Evolutionary conservation across 2,113 vertebrate genomes (phyloP), one percentile per base, ranked within the genome.

Genomic region (Steatornis caripensis): DNA sequence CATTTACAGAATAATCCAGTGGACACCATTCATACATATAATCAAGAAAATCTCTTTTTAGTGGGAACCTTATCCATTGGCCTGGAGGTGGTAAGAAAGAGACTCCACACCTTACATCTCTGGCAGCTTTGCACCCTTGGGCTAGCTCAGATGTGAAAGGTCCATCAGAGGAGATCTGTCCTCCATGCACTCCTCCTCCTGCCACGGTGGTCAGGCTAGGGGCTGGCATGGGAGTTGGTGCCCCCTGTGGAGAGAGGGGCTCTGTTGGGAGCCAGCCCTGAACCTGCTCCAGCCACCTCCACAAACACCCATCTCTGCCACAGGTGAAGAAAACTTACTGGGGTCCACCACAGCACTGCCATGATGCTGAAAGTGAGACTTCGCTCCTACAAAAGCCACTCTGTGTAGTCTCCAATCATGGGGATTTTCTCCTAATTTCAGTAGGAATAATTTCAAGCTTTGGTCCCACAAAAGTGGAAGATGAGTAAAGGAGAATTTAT

Each of bases 101-200:
- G 23, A 26, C 16, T 65, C 24, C 36, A 64, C 0, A 3, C 4
- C 9, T 37, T 65, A 16, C 26, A 10, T 20, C 21, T 76, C 66
- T 34, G 64, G 15, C 23, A 75, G 34, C 32, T 72, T 53, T 76
- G 27, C 3, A 19, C 8, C 10, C 15, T 37, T 27, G 21, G 49
- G 49, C 49, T 51, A 51, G 49, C 49, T 51, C 24, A 51, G 22
- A 26, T 24, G 12, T 51, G 23, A 12, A 51, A 51, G 49, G 18
- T 75, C n/a, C 46, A 12, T 34, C 17, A 53, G 15, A n/a, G 29
- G 22, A 6, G 4, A 84, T 12, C 13, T 45, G 45, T 36, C 5
- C 6, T 1, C 45, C 23, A 12, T 0, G 0, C 37, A 26, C 12
- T 49, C 29, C 15, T 84, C 10, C 32, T 29, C 19, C 8, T 41